phyloP scores from a whole-genome alignment of 2,797 vertebrate species.

The Thripadectes ignobilis region DNA sequence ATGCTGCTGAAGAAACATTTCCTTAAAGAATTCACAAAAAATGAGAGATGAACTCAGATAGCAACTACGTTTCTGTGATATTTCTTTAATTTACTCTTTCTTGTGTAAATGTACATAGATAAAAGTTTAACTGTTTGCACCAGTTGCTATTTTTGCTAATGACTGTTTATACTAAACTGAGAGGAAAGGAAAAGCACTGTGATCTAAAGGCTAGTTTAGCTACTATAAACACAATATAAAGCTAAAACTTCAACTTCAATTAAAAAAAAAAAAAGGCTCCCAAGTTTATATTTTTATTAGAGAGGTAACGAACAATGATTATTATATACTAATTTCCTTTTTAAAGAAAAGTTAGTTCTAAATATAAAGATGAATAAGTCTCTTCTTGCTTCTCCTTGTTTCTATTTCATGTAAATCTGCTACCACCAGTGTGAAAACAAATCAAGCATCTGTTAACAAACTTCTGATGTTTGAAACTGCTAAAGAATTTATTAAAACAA shows the following conservation, averaged over 20 bases:
- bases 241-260: background rate
- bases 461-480: background rate
- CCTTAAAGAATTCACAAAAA: conserved; percentile 20
- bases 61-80: background rate
- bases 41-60: conserved; percentile 15
- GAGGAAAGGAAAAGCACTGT: background rate
- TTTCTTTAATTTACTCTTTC: conserved; percentile 4
- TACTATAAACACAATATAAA: background rate
- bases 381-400: background rate
- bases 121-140: background rate
- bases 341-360: background rate
- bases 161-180: background rate
- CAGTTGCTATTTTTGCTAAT: background rate
- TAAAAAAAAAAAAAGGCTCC: background rate
- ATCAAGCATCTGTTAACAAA: background rate
- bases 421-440: background rate
- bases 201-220: background rate
- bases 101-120: background rate
- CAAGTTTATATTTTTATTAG: background rate
- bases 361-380: background rate
- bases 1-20: background rate
- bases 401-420: background rate
- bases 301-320: background rate
- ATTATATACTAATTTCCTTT: background rate
- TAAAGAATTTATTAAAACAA: background rate